Evolutionary conservation across 1,140 invertebrate genomes (phyloP).

Genomic region (Drosophila sproati): DNA sequence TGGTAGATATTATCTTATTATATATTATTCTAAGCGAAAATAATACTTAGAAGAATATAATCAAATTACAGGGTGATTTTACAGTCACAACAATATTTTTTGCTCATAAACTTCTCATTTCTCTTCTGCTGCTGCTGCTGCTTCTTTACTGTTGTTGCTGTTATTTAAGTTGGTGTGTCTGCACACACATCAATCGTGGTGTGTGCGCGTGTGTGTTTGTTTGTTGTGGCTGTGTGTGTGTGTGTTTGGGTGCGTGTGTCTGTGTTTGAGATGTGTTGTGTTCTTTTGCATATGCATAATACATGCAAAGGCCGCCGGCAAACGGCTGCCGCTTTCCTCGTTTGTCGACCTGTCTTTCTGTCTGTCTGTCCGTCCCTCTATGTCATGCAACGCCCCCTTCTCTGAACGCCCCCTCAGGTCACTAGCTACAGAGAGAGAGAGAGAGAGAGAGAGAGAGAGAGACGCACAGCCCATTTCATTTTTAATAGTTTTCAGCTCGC

Average conservation of each 20-base stretch:
- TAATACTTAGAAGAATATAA: too few relatives aligned
- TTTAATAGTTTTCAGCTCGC: conserved; percentile 77
- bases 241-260: conserved; percentile 10
- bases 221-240: background rate
- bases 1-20: too few relatives aligned
- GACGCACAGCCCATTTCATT: conserved; percentile 66
- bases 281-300: conserved; percentile 45
- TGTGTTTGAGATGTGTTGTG: conserved; percentile 12
- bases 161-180: conserved; percentile 46
- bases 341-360: conserved; percentile 9
- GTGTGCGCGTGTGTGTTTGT: background rate
- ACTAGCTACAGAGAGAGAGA: too few relatives aligned
- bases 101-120: background rate
- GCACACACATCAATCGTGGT: conserved; percentile 43
- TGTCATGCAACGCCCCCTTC: background rate
- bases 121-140: conserved; percentile 2
- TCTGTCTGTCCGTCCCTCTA: conserved; percentile 3
- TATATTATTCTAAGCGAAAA: too few relatives aligned
- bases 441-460: background rate
- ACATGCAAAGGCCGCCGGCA: conserved; percentile 53
- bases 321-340: conserved; percentile 33
- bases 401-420: background rate
- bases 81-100: background rate
- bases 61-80: background rate
- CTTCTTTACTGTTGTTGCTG: conserved; percentile 18